A percentile compares a stretch with the other conserved stretches of the same genome.
These are phyloP conservation scores for Musca vetustissima DNA, from an alignment of 1,140 invertebrate species.

Conservation along the genomic window DNA sequence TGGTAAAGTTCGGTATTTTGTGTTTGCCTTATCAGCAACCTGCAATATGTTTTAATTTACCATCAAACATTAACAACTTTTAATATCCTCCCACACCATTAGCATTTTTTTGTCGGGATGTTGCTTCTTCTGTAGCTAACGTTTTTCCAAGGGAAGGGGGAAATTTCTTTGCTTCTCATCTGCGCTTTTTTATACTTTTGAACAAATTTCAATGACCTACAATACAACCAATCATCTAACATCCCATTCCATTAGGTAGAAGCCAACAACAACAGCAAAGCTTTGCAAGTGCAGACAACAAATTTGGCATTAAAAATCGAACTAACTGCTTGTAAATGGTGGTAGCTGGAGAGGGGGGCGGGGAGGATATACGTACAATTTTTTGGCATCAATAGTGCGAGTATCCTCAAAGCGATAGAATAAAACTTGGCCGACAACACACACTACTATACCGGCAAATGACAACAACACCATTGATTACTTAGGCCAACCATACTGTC, in stretches of 20 bases:
- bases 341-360: neutral
- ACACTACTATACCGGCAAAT: neutral
- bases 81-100: slow-evolving; percentile 15
- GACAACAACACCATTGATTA: slow-evolving; percentile 14
- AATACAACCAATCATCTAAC: neutral
- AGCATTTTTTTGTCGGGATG: neutral
- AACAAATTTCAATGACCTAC: slow-evolving; percentile 21
- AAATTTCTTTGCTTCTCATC: no score
- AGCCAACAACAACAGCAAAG: no score
- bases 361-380: neutral
- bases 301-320: slow-evolving; percentile 13
- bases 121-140: no score
- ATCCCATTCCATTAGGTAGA: neutral
- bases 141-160: no score
- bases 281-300: neutral
- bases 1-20: no score
- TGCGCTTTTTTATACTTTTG: no score
- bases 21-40: slow-evolving; percentile 9
- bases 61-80: slow-evolving; percentile 20
- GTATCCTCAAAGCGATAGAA: no score
- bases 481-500: slow-evolving; percentile 1
- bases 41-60: slow-evolving; percentile 23
- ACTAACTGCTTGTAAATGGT: neutral
- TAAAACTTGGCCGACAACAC: no score
- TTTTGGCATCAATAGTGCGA: slow-evolving; percentile 5